Base-by-base conservation (phyloP, 1,140 invertebrate genomes). In the Portunus trituberculatus region DNA sequence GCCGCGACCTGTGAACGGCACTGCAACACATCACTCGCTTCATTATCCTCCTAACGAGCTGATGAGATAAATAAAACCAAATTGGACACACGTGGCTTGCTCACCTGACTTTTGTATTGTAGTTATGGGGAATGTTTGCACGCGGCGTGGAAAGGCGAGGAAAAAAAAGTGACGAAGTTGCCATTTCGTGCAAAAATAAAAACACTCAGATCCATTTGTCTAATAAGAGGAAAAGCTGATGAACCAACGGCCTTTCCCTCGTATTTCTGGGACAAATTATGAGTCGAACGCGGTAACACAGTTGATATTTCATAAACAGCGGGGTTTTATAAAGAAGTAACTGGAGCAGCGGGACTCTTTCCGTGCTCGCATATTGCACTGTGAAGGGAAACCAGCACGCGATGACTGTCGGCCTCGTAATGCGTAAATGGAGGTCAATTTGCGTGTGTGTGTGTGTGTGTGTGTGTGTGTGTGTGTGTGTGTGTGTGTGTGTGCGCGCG, bases 391-490 rank as follows among this genome's bases (percentile, higher is more conserved):
- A n/a, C 20, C 67, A n/a, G 67, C 20, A 76, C 20, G 67, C 25
- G 6, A n/a, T n/a, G 20, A 76, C 67, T 76, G 10, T 76, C 1
- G 16, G 6, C 4, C 6, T n/a, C 25, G 25, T 76, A n/a, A 76
- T 76, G n/a, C n/a, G 67, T 76, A 76, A 76, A 76, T 76, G 20
- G 6, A 76, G n/a, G 52, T 59, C 52, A 59, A 12, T 76, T 7
- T 25, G 67, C n/a, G 67, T 76, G 67, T 76, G 67, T 76, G 67
- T 76, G 67, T 76, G 52, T 76, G 67, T 76, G 67, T 76, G 67
- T 76, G 67, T 76, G 67, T 76, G 67, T 76, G 67, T 76, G 67
- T 76, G 67, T 76, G 67, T 76, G 67, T 76, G n/a, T 0, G 67
- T n/a, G 67, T 8, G n/a, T 76, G n/a, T 76, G 67, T 59, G 52